Evolutionary conservation across 2,797 vertebrate species (phyloP), one percentile per base, ranked within the genome.

Genomic region (Sciaenops ocellatus): DNA sequence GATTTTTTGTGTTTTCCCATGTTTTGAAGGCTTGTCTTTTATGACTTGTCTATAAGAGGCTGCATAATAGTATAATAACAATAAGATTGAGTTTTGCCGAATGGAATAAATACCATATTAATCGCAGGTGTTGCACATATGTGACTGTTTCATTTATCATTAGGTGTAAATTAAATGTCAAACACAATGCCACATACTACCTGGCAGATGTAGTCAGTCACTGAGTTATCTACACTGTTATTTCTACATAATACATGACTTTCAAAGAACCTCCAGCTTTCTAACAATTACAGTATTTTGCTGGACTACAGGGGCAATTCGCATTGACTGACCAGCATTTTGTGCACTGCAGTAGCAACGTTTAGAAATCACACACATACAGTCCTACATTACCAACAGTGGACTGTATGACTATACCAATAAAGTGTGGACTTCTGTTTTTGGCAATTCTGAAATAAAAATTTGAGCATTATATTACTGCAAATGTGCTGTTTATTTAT

Each of bases 211-310:
- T 8, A 8, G 34, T 34, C 34, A 8, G 34, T 34, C 34, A 8
- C 34, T 34, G 30, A 34, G 30, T 34, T 34, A 34, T 7, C 44
- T 1, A 5, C 11, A 12, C 5, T 28, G 4, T 3, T 41, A n/a
- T 64, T 70, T 48, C 28, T 4, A 24, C 1, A 17, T 76, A 51
- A 67, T 26, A 20, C 17, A 5, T 12, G 30, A 73, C 52, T 79
- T 65, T 73, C 20, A 69, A 73, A 75, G 0, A 17, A 41, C 48
- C 3, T 61, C 24, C 22, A 66, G 50, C 73, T 70, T 69, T 56
- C 30, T 28, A 62, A 69, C 44, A 71, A 72, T 79, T 79, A n/a
- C 38, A 20, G 30, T 60, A 42, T 73, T 79, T 63, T 65, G 54
- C 47, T 52, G 74, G 69, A 54, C 69, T 56, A 42, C 42, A 15